These are phyloP conservation scores for Ooceraea biroi DNA, from an alignment of 1,140 invertebrate species.

Conservation along the genomic window DNA sequence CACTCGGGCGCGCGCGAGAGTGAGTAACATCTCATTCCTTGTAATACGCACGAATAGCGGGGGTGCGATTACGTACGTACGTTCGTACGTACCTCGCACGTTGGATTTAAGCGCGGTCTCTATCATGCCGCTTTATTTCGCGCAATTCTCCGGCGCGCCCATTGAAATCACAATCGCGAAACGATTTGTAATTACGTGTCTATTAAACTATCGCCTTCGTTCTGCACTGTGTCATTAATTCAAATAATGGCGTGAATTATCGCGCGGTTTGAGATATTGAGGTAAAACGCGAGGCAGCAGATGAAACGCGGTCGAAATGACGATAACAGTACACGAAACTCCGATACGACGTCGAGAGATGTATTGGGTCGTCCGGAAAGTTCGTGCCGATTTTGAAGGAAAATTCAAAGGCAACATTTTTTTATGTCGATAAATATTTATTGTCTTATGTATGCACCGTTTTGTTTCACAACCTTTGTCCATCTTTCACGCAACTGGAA, in stretches of 20 bases:
- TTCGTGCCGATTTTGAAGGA: too few relatives aligned
- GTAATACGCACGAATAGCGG: conserved; percentile 48
- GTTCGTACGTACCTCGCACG: conserved; percentile 7
- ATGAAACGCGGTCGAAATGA: neutral
- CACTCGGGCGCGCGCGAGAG: conserved; percentile 33
- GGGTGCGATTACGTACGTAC: neutral
- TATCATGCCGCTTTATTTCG: conserved; percentile 8
- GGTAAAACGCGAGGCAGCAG: neutral
- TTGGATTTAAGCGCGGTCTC: conserved; percentile 30
- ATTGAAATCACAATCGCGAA: conserved; percentile 14
- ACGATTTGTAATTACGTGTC: conserved; percentile 25
- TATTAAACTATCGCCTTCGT: conserved; percentile 27
- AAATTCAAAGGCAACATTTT: too few relatives aligned
- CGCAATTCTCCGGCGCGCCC: neutral
- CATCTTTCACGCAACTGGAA: too few relatives aligned
- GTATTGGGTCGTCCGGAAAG: too few relatives aligned
- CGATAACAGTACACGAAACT: neutral
- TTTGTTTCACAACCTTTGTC: too few relatives aligned
- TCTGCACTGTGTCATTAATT: neutral
- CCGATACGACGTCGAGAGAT: too few relatives aligned
- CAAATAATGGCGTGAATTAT: neutral
- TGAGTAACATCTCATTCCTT: conserved; percentile 62
- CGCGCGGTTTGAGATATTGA: neutral
- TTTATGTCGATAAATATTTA: too few relatives aligned
- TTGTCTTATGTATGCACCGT: too few relatives aligned